Base-by-base conservation (phyloP, 1,140 invertebrate genomes). In the Parasteatoda tepidariorum region DNA sequence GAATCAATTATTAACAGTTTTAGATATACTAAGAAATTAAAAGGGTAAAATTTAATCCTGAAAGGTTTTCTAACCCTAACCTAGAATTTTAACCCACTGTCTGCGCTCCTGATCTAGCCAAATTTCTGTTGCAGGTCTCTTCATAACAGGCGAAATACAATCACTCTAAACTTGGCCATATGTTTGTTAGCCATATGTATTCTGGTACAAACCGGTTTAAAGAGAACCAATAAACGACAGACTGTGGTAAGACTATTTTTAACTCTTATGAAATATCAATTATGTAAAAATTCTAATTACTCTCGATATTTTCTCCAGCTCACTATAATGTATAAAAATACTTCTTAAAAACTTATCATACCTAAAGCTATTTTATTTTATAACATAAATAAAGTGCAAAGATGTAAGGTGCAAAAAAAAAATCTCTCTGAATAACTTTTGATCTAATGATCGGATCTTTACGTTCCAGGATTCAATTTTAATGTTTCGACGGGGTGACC, bases 91-190 rank as follows among this genome's bases (percentile, higher is more conserved):
- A 1, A 15, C 5, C 22, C 15, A 28, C 22, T 24, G 22, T 62
- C 15, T 0, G 28, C 2, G 22, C 15, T 79, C 4, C 70, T 73
- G 3, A 71, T 71, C 9, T n/a, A 31, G 15, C 22, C 75, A 13
- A 41, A 76, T 30, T 41, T 57, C 24, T 31, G 30, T 33, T 57
- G 41, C 28, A 68, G 71, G 28, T 62, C 73, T 13, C 31, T 86
- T 2, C 54, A 30, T 15, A 84, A 59, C 68, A 48, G 81, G 28
- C 79, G 85, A 9, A 85, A 30, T 18, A 81, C 62, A 3, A 86
- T 86, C 9, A 75, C 84, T 2, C 70, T 55, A 33, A 86, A 86
- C 38, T 26, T 86, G 6, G 83, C 62, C 3, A 22, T 85, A 9
- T 81, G 71, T 22, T 30, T 86, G 30, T 31, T 86, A 11, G 24